phyloP scores from a whole-genome alignment of 2,888 invertebrate species.

The Drosophila kanekoi region DNA sequence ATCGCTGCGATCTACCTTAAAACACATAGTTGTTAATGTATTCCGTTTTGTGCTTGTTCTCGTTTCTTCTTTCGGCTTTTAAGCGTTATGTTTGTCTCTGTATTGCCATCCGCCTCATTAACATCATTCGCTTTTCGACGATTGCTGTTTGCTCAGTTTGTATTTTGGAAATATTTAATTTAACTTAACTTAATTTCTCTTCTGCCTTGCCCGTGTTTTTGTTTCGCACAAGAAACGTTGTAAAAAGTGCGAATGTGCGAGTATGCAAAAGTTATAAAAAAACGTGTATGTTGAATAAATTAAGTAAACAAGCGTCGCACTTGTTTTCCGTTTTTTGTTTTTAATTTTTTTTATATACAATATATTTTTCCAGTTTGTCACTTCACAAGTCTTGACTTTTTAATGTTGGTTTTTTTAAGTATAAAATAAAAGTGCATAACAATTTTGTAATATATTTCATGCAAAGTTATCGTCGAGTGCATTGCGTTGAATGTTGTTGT shows the following conservation, averaged over 20 bases:
- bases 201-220: slow-evolving; percentile 6
- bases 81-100: slow-evolving; percentile 14
- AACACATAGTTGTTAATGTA: neutral
- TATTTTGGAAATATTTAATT: slow-evolving; percentile 3
- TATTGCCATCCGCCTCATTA: slow-evolving; percentile 12
- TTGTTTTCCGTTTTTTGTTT: slow-evolving; percentile 3
- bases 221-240: slow-evolving; percentile 18
- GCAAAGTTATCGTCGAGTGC: slow-evolving; percentile 35
- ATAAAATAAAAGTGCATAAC: slow-evolving; percentile 52
- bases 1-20: neutral
- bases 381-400: slow-evolving; percentile 21
- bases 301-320: slow-evolving; percentile 34
- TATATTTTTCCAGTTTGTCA: slow-evolving; percentile 31
- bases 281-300: slow-evolving; percentile 50
- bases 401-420: slow-evolving; percentile 22
- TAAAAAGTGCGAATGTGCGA: slow-evolving; percentile 14
- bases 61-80: neutral
- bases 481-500: slow-evolving; percentile 6
- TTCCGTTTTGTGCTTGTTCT: slow-evolving; percentile 10
- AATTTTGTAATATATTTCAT: slow-evolving; percentile 45
- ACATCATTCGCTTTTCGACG: slow-evolving; percentile 11
- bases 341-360: neutral
- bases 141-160: slow-evolving; percentile 13
- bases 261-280: slow-evolving; percentile 9
- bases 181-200: slow-evolving; percentile 5